phyloP scores from a whole-genome alignment of 1,140 invertebrate genomes.

The Ridgeia piscesae region DNA sequence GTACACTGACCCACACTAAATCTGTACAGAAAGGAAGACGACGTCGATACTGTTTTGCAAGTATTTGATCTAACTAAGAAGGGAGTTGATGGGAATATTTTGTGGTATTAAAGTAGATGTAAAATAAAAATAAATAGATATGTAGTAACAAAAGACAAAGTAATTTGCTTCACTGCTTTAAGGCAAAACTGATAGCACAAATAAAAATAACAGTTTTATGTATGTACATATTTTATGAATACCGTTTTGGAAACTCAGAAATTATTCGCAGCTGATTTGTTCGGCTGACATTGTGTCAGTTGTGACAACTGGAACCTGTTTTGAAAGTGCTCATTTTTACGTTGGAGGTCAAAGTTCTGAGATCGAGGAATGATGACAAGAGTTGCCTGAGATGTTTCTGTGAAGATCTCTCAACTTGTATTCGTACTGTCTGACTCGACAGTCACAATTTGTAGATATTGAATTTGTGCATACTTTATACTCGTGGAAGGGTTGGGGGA shows the following conservation, averaged over 20 bases:
- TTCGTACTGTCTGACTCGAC: conserved; percentile 4
- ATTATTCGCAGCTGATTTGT: not conserved
- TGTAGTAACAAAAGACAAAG: not conserved
- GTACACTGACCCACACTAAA: not conserved
- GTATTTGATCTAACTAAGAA: not conserved
- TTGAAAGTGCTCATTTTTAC: not conserved
- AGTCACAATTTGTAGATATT: too few relatives aligned
- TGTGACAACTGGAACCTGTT: not conserved
- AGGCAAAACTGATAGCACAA: too few relatives aligned
- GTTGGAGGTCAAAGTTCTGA: not conserved
- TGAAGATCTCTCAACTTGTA: conserved; percentile 5
- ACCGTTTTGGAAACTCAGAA: not conserved
- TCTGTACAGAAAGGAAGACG: not conserved
- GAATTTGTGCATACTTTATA: too few relatives aligned
- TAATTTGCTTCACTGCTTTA: too few relatives aligned
- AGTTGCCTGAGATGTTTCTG: not conserved
- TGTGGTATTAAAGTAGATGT: too few relatives aligned
- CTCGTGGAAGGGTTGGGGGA: too few relatives aligned
- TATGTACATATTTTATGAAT: too few relatives aligned
- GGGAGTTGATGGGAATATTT: not conserved
- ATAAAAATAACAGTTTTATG: too few relatives aligned
- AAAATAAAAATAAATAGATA: too few relatives aligned
- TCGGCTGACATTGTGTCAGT: not conserved
- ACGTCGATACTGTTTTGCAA: not conserved
- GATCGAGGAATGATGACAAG: not conserved